phyloP scores from a whole-genome alignment of 2,113 vertebrate genomes.

The Excalfactoria chinensis region DNA sequence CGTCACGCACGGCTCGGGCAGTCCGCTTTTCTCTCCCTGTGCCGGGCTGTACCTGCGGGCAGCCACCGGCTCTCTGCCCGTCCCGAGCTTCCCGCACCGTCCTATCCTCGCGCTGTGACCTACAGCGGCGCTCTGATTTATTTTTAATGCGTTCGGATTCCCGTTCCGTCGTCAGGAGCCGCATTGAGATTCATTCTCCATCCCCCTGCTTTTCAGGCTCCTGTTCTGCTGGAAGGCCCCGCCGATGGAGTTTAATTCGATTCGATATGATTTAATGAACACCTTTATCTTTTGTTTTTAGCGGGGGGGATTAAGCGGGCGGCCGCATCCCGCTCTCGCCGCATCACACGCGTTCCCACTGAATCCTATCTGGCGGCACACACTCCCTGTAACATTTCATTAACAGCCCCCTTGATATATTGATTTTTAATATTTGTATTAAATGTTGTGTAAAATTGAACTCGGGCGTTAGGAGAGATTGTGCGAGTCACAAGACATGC shows the following conservation, averaged over 20 bases:
- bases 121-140: conserved; percentile 69
- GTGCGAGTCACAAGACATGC: conserved; percentile 80
- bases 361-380: conserved; percentile 68
- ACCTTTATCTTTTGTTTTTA: conserved; percentile 74
- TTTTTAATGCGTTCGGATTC: conserved; percentile 59
- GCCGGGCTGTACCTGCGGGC: conserved; percentile 15
- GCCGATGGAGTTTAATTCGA: conserved; percentile 62
- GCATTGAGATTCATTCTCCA: conserved; percentile 66
- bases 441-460: conserved; percentile 83
- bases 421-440: conserved; percentile 84
- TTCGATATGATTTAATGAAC: conserved; percentile 69
- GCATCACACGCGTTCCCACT: conserved; percentile 69
- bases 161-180: conserved; percentile 52
- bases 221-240: conserved; percentile 62
- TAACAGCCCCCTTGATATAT: conserved; percentile 78
- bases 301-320: conserved; percentile 41
- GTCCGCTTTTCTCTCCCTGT: neutral
- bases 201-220: conserved; percentile 56
- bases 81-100: conserved; percentile 45
- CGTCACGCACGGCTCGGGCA: neutral
- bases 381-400: conserved; percentile 73
- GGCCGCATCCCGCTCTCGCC: conserved; percentile 63
- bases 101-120: conserved; percentile 62
- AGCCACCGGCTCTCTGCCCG: neutral
- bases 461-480: conserved; percentile 78